A percentile compares a stretch with the other conserved stretches of the same genome.
phyloP scores from a whole-genome alignment of 1,140 invertebrate species.

The Pemphigus obesinymphae region DNA sequence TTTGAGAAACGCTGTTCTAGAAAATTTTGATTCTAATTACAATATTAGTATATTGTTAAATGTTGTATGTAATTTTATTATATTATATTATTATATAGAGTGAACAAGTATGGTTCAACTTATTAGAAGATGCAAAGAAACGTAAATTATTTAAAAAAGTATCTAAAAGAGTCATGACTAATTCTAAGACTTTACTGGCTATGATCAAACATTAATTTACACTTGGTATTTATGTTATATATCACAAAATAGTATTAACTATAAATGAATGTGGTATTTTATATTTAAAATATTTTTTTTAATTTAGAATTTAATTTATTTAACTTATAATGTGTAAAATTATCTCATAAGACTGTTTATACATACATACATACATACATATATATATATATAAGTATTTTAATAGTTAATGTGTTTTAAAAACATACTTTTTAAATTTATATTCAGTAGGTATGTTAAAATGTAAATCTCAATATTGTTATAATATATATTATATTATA shows the following conservation, averaged over 20 bases:
- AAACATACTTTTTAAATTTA: too few relatives aligned
- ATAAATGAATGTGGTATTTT: too few relatives aligned
- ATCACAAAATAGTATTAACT: neutral
- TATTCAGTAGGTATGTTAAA: too few relatives aligned
- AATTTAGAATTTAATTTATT: neutral
- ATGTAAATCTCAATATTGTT: too few relatives aligned
- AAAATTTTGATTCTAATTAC: neutral
- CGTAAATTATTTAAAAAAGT: constrained; percentile 32
- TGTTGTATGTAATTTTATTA: neutral
- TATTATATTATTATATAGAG: neutral
- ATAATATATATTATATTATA: too few relatives aligned
- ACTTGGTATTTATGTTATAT: neutral
- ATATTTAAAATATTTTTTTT: neutral
- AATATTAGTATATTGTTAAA: neutral
- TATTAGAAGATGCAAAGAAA: constrained; percentile 35
- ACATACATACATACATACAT: too few relatives aligned
- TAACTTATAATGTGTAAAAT: too few relatives aligned
- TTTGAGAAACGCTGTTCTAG: too few relatives aligned
- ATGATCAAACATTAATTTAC: constrained; percentile 2
- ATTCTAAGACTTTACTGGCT: neutral
- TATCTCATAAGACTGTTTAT: too few relatives aligned
- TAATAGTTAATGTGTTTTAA: too few relatives aligned
- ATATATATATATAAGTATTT: too few relatives aligned
- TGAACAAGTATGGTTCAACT: neutral
- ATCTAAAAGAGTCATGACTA: neutral